A percentile compares a stretch with the other conserved stretches of the same genome.
Evolutionary conservation across 2,888 invertebrate species (phyloP).

Genomic region (Limnephilus lunatus): DNA sequence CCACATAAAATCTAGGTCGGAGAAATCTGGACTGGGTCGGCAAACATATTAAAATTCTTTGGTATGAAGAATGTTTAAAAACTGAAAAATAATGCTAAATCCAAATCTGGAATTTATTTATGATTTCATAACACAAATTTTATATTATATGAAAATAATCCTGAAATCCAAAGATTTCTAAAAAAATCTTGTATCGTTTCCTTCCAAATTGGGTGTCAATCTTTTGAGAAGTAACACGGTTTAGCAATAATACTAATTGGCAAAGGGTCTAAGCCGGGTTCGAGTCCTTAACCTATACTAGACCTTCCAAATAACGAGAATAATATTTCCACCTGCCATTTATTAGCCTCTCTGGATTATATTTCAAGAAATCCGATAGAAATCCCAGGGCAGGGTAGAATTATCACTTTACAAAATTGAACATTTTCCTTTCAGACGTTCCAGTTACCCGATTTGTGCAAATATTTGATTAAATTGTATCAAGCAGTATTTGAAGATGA

Average conservation of each 20-base stretch:
- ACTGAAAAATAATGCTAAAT: no score
- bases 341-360: constrained; percentile 19
- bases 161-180: no score
- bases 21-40: no score
- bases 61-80: no score
- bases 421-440: not conserved
- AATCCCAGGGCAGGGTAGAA: not conserved
- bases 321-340: constrained; percentile 23
- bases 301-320: not conserved
- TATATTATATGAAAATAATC: no score
- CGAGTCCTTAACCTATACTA: not conserved
- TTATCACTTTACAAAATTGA: constrained; percentile 24
- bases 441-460: constrained; percentile 21
- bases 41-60: no score
- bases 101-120: no score
- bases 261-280: not conserved
- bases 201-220: not conserved
- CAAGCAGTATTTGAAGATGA: not conserved
- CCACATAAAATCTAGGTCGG: no score
- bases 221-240: not conserved
- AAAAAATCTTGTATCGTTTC: not conserved
- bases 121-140: no score
- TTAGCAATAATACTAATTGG: not conserved
- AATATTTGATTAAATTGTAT: constrained; percentile 13
- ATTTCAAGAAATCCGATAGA: constrained; percentile 25